A percentile compares a stretch with the other conserved stretches of the same genome.
Evolutionary conservation across 2,888 invertebrate species (phyloP).

Genomic region (Keiferia lycopersicella): DNA sequence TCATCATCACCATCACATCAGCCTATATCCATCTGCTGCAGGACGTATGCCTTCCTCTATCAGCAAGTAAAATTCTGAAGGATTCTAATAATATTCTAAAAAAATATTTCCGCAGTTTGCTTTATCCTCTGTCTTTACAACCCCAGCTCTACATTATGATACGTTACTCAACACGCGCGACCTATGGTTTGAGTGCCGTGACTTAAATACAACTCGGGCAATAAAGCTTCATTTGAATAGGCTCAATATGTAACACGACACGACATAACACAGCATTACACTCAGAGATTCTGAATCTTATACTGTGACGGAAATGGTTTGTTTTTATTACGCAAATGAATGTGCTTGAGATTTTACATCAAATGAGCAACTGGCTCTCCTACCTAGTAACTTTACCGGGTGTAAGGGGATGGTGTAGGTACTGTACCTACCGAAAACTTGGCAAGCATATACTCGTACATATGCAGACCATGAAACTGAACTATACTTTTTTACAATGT

Average conservation of each 20-base stretch:
- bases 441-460: too few relatives aligned
- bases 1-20: too few relatives aligned
- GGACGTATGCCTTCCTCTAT: too few relatives aligned
- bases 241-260: not conserved
- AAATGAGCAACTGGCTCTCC: too few relatives aligned
- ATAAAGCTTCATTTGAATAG: conserved; percentile 24
- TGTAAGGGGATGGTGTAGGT: too few relatives aligned
- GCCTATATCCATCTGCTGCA: too few relatives aligned
- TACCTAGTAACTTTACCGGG: too few relatives aligned
- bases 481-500: too few relatives aligned
- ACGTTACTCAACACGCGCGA: conserved; percentile 20
- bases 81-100: not conserved
- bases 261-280: conserved; percentile 12
- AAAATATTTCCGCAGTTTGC: not conserved
- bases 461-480: too few relatives aligned
- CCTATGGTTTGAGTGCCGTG: conserved; percentile 29
- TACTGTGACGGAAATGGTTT: not conserved
- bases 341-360: not conserved
- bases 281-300: not conserved
- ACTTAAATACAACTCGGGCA: conserved; percentile 30
- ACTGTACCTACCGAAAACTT: too few relatives aligned
- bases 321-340: not conserved
- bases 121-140: not conserved
- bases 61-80: too few relatives aligned
- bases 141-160: conserved; percentile 2